Base-by-base conservation (phyloP, 92 coral and sea anemone species). In the Palythoa heliodiscus region DNA sequence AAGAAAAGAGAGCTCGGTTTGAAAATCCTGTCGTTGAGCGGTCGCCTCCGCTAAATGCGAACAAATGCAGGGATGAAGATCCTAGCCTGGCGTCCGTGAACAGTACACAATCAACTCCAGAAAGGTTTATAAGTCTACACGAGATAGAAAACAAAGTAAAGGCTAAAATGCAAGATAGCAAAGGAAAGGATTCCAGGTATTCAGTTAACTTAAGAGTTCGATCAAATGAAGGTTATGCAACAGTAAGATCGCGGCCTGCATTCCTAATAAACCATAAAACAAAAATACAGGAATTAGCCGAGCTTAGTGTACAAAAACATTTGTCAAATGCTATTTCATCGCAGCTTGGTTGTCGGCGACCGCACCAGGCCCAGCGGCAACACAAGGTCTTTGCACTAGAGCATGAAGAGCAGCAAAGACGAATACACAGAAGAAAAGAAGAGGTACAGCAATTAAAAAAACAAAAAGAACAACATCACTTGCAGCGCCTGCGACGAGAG, bases 401-500 rank as follows among this genome's bases (percentile, higher is more conserved):
- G 23, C 84, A 67, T 9, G 84, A 80, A 22, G 73, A 66, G 22
- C 73, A 80, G 25, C 84, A 80, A 52, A 50, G 58, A 40, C 73
- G 84, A 66, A 54, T 48, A 22, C 73, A 80, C 39, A 64, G 58
- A 69, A 80, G 58, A 67, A 64, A 48, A 23, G 74, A 48, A 64
- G 84, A 80, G 22, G 43, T 47, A 20, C 84, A 80, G 23, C 61
- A 80, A n/a, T 3, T 80, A 19, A 80, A 80, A 37, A 80, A 70
- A 25, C 84, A 80, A 52, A 66, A 69, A 66, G 84, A 80, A 19
- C 84, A 80, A 13, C 84, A 80, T 66, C 84, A 80, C 66, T 54
- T 80, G 58, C 84, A 80, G 63, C 84, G 84, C 16, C 84, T 80
- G 47, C 84, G 84, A 1, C 84, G 84, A 7, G 84, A 80, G 47